Conservation (phyloP, 2,888 invertebrate species). For the Hirtodrosophila cameraria region DNA sequence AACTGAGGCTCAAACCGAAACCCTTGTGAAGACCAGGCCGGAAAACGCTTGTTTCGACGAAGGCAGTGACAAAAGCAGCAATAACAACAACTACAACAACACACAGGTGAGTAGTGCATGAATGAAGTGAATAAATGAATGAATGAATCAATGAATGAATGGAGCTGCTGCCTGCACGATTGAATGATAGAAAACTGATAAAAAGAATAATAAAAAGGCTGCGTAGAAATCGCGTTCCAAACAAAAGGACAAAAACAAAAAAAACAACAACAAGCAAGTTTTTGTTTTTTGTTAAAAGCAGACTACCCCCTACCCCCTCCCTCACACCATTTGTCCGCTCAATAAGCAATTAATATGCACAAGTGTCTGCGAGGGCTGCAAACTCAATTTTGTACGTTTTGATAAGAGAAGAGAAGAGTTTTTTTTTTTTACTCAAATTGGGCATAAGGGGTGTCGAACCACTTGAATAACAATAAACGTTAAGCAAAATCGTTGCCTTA, state of each 20-base stretch:
- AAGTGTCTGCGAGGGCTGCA: conserved; percentile 68
- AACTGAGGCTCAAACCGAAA: conserved; percentile 37
- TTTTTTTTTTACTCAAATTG: conserved; percentile 8
- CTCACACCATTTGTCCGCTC: conserved; percentile 45
- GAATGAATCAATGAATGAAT: conserved; percentile 56
- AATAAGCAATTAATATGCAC: conserved; percentile 81
- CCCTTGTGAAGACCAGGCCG: conserved; percentile 63
- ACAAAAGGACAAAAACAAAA: neutral
- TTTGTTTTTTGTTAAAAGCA: conserved; percentile 23
- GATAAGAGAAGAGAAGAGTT: conserved; percentile 38
- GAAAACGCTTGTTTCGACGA: conserved; percentile 79
- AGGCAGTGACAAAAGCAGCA: conserved; percentile 45
- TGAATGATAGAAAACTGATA: conserved; percentile 77
- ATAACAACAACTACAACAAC: conserved; percentile 32
- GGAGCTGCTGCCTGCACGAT: conserved; percentile 28
- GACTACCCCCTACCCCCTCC: conserved; percentile 1
- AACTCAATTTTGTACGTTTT: conserved; percentile 44
- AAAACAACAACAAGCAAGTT: conserved; percentile 2
- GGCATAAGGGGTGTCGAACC: neutral
- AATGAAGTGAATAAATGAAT: conserved; percentile 75
- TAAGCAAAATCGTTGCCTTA: conserved; percentile 43
- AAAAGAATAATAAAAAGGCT: conserved; percentile 56
- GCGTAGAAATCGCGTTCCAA: neutral
- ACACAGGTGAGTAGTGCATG: conserved; percentile 67
- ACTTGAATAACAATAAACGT: conserved; percentile 48